A percentile compares a stretch with the other conserved stretches of the same genome.
phyloP scores from a whole-genome alignment of 2,797 vertebrate species.

The Micromesistius poutassou region DNA sequence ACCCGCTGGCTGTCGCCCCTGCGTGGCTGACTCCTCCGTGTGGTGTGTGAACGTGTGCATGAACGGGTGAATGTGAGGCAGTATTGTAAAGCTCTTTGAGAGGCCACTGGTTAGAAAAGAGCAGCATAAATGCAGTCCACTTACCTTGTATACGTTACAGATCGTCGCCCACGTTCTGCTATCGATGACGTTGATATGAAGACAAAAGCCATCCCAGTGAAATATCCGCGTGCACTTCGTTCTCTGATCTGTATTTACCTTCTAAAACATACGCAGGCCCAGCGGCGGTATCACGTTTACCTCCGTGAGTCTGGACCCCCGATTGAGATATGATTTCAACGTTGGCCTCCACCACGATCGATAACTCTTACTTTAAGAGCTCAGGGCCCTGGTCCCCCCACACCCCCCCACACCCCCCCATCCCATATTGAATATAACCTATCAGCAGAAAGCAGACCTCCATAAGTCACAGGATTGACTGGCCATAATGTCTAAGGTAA shows the following conservation, averaged over 20 bases:
- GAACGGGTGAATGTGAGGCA: too few relatives aligned
- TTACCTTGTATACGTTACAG: too few relatives aligned
- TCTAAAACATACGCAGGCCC: neutral
- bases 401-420: slow-evolving; percentile 24
- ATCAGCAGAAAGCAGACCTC: slow-evolving; percentile 26
- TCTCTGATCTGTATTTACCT: neutral
- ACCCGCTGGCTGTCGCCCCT: too few relatives aligned
- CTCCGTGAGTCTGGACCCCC: neutral
- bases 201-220: neutral
- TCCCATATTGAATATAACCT: slow-evolving; percentile 37
- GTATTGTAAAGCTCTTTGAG: too few relatives aligned
- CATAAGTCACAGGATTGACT: slow-evolving; percentile 34
- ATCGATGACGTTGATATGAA: too few relatives aligned
- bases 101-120: too few relatives aligned
- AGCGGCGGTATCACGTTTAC: neutral
- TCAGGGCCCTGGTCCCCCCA: slow-evolving; percentile 8
- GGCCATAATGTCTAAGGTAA: slow-evolving; percentile 40
- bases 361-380: slow-evolving; percentile 35
- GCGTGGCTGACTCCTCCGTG: too few relatives aligned
- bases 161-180: too few relatives aligned
- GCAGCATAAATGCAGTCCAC: too few relatives aligned
- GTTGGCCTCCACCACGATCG: slow-evolving; percentile 22
- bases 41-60: too few relatives aligned
- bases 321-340: slow-evolving; percentile 12
- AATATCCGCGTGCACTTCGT: neutral